phyloP scores from a whole-genome alignment of 1,140 invertebrate species.

The Cydia pomonella region DNA sequence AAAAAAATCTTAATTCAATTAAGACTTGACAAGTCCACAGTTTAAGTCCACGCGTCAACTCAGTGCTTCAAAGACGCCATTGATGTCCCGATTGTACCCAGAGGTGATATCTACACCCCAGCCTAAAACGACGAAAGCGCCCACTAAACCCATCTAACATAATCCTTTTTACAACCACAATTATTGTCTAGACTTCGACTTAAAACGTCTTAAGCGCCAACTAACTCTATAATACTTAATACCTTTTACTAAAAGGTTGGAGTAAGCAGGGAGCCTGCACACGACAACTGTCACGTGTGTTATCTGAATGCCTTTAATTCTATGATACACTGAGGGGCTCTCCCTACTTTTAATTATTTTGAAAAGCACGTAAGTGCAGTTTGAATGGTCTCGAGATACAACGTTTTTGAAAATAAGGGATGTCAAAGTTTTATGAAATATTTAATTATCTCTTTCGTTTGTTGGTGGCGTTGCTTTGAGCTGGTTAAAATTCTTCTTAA shows the following conservation, averaged over 20 bases:
- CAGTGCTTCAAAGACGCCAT: slow-evolving; percentile 14
- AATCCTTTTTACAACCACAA: background rate
- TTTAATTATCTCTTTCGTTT: background rate
- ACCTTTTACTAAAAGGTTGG: background rate
- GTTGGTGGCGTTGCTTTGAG: slow-evolving; percentile 12
- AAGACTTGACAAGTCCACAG: background rate
- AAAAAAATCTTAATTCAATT: background rate
- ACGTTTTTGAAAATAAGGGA: background rate
- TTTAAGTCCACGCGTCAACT: slow-evolving; percentile 9
- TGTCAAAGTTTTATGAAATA: slow-evolving; percentile 13
- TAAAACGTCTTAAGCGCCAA: too few relatives aligned
- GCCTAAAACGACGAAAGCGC: background rate
- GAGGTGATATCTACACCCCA: slow-evolving; percentile 12
- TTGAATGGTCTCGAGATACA: background rate
- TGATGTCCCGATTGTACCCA: slow-evolving; percentile 23
- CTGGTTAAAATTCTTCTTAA: background rate
- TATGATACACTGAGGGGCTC: slow-evolving; percentile 15
- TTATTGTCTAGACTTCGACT: background rate
- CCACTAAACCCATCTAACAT: background rate
- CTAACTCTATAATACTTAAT: too few relatives aligned
- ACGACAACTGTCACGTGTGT: slow-evolving; percentile 20
- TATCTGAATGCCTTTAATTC: slow-evolving; percentile 25
- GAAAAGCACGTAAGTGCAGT: background rate
- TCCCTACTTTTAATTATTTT: background rate
- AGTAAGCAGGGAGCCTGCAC: background rate